Evolutionary conservation across 2,113 vertebrate genomes (phyloP).

Genomic region (Elaphurus davidianus): DNA sequence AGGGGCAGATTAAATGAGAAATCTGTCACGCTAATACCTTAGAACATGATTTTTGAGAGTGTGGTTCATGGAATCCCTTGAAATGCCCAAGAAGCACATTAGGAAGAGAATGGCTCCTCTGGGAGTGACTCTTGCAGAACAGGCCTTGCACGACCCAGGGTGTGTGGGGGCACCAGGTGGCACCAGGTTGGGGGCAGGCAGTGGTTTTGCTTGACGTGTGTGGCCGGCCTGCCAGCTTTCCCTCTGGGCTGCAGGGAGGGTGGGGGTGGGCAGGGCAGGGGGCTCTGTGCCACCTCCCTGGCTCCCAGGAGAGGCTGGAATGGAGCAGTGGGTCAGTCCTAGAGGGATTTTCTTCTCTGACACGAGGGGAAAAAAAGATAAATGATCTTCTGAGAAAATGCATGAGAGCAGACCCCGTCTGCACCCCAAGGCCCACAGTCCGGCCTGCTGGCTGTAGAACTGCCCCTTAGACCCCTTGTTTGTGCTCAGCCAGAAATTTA

Average conservation of each 20-base stretch:
- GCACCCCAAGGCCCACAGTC: not conserved
- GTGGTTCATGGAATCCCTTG: not conserved
- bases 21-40: not conserved
- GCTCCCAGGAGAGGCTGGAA: not conserved
- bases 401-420: accelerated
- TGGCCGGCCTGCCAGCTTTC: accelerated
- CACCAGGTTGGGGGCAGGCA: not conserved
- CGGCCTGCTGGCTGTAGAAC: not conserved
- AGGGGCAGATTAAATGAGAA: not conserved
- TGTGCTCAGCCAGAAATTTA: not conserved
- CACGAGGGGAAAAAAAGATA: not conserved
- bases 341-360: not conserved
- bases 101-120: not conserved
- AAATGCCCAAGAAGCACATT: not conserved
- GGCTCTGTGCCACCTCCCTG: not conserved
- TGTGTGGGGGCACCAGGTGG: accelerated
- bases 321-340: not conserved
- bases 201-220: not conserved
- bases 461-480: not conserved
- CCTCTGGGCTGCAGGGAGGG: not conserved
- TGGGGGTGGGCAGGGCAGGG: accelerated
- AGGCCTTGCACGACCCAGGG: not conserved
- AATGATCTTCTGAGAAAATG: not conserved
- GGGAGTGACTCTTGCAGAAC: not conserved
- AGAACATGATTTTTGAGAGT: not conserved